Evolutionary conservation across 2,797 vertebrate genomes (phyloP).

Genomic region (Aldrovandia affinis): DNA sequence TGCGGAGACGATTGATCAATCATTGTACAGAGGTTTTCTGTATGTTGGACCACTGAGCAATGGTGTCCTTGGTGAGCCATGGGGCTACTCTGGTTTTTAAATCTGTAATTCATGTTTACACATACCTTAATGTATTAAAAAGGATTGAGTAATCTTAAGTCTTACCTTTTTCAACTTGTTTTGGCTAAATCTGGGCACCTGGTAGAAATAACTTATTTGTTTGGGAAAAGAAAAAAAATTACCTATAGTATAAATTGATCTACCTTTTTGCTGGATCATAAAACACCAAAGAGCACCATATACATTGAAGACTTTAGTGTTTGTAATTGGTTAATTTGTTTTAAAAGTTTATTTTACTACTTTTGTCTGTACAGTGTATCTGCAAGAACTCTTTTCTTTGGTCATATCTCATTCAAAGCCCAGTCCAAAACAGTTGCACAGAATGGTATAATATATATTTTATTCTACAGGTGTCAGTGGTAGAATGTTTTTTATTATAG

Average conservation of each 20-base stretch:
- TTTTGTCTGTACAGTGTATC: slow-evolving; percentile 18
- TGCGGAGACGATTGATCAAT: slow-evolving; percentile 14
- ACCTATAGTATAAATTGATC: slow-evolving; percentile 53
- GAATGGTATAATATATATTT: slow-evolving; percentile 26
- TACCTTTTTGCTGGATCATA: slow-evolving; percentile 53
- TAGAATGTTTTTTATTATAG: slow-evolving; percentile 2
- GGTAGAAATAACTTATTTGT: slow-evolving; percentile 38
- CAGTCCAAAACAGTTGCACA: slow-evolving; percentile 21
- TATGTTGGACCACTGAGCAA: slow-evolving; percentile 20
- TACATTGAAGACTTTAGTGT: slow-evolving; percentile 41
- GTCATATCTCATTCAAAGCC: slow-evolving; percentile 17
- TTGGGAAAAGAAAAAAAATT: slow-evolving; percentile 23
- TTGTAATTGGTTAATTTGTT: slow-evolving; percentile 35
- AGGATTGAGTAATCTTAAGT: slow-evolving; percentile 40
- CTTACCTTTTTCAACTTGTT: slow-evolving; percentile 57
- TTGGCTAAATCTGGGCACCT: slow-evolving; percentile 63
- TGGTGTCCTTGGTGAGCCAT: slow-evolving; percentile 32
- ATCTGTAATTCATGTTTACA: slow-evolving; percentile 54
- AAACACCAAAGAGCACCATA: slow-evolving; percentile 74
- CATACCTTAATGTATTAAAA: slow-evolving; percentile 54
- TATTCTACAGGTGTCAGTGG: slow-evolving; percentile 23
- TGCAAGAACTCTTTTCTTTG: slow-evolving; percentile 32
- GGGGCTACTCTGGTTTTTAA: slow-evolving; percentile 36
- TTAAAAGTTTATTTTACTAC: slow-evolving; percentile 27
- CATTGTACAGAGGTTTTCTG: not conserved